Evolutionary conservation across 2,113 vertebrate genomes (phyloP).

Genomic region (Ovis aries): DNA sequence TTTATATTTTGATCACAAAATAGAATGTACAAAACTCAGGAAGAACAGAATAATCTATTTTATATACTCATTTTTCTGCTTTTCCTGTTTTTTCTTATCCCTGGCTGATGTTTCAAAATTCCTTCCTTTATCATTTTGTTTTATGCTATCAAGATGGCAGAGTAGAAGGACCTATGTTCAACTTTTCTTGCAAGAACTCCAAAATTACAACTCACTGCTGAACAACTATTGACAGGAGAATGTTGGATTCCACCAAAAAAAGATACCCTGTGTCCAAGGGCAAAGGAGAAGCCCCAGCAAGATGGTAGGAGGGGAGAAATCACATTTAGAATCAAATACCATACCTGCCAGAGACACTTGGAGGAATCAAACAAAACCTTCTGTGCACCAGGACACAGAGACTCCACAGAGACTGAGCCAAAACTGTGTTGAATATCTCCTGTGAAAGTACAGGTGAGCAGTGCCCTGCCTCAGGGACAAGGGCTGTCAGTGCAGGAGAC

Average conservation of each 20-base stretch:
- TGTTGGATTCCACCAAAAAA: not conserved
- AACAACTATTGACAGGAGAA: not conserved
- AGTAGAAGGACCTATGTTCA: not conserved
- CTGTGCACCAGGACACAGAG: not conserved
- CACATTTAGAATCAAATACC: not conserved
- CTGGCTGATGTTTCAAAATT: not conserved
- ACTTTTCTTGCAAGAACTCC: not conserved
- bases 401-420: not conserved
- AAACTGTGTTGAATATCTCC: not conserved
- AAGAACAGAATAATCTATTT: not conserved
- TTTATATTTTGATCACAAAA: not conserved
- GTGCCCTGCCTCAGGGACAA: not conserved
- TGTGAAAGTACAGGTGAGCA: not conserved
- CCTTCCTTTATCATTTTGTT: not conserved
- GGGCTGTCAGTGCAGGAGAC: not conserved
- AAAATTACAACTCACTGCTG: not conserved
- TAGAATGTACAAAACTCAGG: not conserved
- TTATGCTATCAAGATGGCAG: not conserved
- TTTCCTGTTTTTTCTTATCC: not conserved
- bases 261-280: accelerated
- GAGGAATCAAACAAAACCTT: not conserved
- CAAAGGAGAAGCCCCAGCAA: not conserved
- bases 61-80: not conserved
- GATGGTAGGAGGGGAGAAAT: not conserved
- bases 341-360: not conserved